Evolutionary conservation across 2,888 invertebrate genomes (phyloP).

Genomic region (Netelia inedita): DNA sequence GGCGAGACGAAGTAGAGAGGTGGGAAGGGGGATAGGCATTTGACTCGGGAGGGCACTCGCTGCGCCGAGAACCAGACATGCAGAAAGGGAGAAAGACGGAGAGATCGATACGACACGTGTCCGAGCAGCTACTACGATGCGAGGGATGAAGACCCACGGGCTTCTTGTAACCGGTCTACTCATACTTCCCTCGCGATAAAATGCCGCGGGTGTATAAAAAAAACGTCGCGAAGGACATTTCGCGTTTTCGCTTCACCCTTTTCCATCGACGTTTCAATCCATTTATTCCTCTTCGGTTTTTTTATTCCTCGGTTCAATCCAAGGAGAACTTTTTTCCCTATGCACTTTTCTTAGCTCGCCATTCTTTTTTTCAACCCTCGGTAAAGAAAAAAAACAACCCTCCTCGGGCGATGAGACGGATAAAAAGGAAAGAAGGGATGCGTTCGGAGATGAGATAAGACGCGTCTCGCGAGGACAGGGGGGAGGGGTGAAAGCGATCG

Average conservation of each 20-base stretch:
- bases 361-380: neutral
- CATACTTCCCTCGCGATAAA: conserved; percentile 67
- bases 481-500: conserved; percentile 48
- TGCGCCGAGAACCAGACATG: conserved; percentile 62
- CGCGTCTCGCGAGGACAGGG: neutral
- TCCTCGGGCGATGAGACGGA: neutral
- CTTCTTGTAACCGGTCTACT: conserved; percentile 70
- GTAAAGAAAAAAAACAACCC: neutral
- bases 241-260: conserved; percentile 18
- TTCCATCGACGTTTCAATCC: conserved; percentile 16
- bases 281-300: conserved; percentile 10
- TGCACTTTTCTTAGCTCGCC: conserved; percentile 47
- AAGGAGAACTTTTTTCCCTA: conserved; percentile 50
- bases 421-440: neutral
- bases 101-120: conserved; percentile 70
- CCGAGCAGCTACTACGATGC: conserved; percentile 63
- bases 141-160: conserved; percentile 71
- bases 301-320: conserved; percentile 6
- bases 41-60: conserved; percentile 61
- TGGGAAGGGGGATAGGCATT: conserved; percentile 41
- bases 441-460: conserved; percentile 14
- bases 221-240: conserved; percentile 36
- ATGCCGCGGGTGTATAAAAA: conserved; percentile 47
- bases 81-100: conserved; percentile 63
- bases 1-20: conserved; percentile 1